phyloP scores from a whole-genome alignment of 1,140 invertebrate species.

The Neelides sp. region DNA sequence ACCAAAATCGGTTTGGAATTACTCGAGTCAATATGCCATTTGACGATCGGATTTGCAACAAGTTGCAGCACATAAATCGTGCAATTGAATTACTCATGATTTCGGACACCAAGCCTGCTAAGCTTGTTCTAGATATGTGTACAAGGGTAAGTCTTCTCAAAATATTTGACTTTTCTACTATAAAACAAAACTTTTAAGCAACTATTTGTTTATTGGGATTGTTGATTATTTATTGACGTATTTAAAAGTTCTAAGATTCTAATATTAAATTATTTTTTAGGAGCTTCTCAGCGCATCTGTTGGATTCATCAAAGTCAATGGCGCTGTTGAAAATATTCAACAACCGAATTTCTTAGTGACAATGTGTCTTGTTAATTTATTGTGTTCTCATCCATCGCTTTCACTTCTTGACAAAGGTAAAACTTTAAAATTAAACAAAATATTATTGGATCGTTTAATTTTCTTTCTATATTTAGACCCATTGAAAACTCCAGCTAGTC shows the following conservation, averaged over 20 bases:
- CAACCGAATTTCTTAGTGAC: slow-evolving; percentile 45
- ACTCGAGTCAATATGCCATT: slow-evolving; percentile 25
- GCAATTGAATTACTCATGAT: slow-evolving; percentile 19
- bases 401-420: slow-evolving; percentile 36
- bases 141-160: slow-evolving; percentile 41
- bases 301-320: slow-evolving; percentile 33
- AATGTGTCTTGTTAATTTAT: slow-evolving; percentile 46
- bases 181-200: too few species aligned
- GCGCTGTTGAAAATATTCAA: slow-evolving; percentile 11
- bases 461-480: slow-evolving; percentile 14
- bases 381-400: slow-evolving; percentile 34
- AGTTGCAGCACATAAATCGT: slow-evolving; percentile 21
- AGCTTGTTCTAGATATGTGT: slow-evolving; percentile 47
- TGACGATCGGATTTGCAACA: slow-evolving; percentile 20
- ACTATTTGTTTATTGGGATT: too few species aligned
- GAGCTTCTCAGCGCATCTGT: slow-evolving; percentile 43
- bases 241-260: background rate
- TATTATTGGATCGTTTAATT: background rate
- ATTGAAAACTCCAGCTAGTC: slow-evolving; percentile 25
- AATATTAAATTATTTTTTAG: slow-evolving; percentile 31
- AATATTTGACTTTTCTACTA: too few species aligned
- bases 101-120: slow-evolving; percentile 42
- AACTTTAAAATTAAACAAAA: background rate
- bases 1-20: slow-evolving; percentile 8
- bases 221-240: too few species aligned